Conservation (phyloP, 2,888 invertebrate genomes). For the Amorpha juglandis region DNA sequence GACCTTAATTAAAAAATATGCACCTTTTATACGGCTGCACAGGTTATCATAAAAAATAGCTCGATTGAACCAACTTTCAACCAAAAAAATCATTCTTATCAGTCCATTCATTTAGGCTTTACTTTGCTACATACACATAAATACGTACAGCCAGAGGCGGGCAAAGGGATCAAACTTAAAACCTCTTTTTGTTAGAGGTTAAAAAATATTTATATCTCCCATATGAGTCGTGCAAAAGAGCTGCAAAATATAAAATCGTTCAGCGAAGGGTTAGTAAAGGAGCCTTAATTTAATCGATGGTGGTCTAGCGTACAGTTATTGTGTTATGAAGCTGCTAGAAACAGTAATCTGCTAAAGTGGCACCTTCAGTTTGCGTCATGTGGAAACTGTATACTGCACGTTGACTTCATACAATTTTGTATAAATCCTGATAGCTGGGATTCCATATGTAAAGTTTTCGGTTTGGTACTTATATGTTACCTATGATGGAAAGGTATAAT, state of each 20-base stretch:
- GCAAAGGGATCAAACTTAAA: neutral
- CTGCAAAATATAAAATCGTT: neutral
- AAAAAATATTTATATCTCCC: neutral
- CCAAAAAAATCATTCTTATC: no score
- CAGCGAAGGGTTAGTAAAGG: constrained; percentile 3
- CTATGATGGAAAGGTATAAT: no score
- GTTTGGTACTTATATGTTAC: no score
- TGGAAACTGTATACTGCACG: neutral
- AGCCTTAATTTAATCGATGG: neutral
- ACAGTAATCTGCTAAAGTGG: constrained; percentile 12
- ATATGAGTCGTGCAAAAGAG: neutral
- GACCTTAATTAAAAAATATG: no score
- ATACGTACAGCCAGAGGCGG: neutral
- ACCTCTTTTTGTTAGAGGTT: no score
- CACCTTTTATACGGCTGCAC: no score
- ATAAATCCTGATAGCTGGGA: no score
- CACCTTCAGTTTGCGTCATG: constrained; percentile 7
- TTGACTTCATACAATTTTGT: no score
- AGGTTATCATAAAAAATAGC: no score
- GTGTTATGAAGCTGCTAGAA: neutral
- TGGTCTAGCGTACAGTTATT: neutral
- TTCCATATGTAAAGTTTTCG: no score
- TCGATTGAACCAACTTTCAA: no score
- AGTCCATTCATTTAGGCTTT: no score
- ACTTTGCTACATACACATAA: neutral